Conservation (phyloP, 2,797 vertebrate genomes). For the Poecilia gillii region DNA sequence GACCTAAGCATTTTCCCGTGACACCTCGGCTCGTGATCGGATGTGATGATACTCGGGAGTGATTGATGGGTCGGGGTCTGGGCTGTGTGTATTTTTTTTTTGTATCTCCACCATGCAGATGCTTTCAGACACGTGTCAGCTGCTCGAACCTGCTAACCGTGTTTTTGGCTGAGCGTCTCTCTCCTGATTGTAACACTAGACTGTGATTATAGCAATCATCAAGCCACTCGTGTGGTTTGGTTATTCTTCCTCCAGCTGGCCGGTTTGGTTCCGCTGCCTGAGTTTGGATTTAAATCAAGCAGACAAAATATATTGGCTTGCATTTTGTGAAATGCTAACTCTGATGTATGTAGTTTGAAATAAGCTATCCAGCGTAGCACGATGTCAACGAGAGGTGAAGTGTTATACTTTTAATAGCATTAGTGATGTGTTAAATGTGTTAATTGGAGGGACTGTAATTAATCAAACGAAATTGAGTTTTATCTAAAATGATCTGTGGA, state of each 20-base stretch:
- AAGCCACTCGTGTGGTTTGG: slow-evolving; percentile 24
- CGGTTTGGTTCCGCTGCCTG: slow-evolving; percentile 38
- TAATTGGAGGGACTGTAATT: no score
- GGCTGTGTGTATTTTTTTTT: slow-evolving; percentile 17
- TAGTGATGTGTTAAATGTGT: no score
- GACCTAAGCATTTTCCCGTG: slow-evolving; percentile 46
- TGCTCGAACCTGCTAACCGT: slow-evolving; percentile 49
- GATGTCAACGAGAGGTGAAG: not conserved
- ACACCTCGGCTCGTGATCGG: slow-evolving; percentile 38
- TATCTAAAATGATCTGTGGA: no score
- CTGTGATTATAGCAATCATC: slow-evolving; percentile 65
- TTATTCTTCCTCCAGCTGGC: slow-evolving; percentile 55
- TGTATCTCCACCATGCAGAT: slow-evolving; percentile 26
- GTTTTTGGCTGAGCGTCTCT: slow-evolving; percentile 47
- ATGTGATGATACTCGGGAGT: slow-evolving; percentile 36
- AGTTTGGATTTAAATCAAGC: slow-evolving; percentile 27
- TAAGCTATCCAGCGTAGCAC: no score
- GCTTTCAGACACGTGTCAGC: slow-evolving; percentile 40
- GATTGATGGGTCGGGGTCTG: slow-evolving; percentile 48
- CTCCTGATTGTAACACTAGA: slow-evolving; percentile 51
- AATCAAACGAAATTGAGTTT: no score
- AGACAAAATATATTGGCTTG: not conserved
- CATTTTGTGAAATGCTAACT: slow-evolving; percentile 17
- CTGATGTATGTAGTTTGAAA: not conserved
- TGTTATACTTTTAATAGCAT: not conserved